These are phyloP conservation scores for Eulemur macaco DNA, from an alignment of 2,113 vertebrate genomes.

Conservation along the genomic window DNA sequence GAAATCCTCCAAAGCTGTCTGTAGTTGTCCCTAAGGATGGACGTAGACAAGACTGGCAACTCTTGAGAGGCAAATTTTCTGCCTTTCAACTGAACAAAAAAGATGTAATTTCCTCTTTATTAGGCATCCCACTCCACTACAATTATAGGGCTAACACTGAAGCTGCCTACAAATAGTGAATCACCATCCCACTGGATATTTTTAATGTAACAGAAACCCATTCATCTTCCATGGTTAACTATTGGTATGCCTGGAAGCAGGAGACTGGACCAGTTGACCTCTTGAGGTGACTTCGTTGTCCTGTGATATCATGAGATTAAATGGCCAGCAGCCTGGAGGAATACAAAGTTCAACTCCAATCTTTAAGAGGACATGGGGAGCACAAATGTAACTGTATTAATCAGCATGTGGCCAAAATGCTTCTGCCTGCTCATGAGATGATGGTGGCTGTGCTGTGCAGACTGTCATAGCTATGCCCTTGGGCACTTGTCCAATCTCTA, in stretches of 20 bases:
- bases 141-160: slow-evolving; percentile 43
- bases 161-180: background rate
- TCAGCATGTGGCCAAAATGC: slow-evolving; percentile 77
- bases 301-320: slow-evolving; percentile 23
- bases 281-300: background rate
- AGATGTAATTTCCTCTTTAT: background rate
- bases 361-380: background rate
- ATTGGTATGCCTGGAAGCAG: background rate
- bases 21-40: background rate
- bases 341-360: slow-evolving; percentile 17
- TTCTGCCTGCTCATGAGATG: slow-evolving; percentile 78
- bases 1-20: background rate
- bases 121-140: background rate
- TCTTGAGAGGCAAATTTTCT: background rate
- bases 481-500: slow-evolving; percentile 74
- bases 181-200: background rate
- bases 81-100: background rate
- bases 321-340: background rate
- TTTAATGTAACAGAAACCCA: background rate
- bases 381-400: slow-evolving; percentile 76
- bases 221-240: background rate
- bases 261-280: background rate
- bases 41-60: background rate
- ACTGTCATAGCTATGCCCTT: slow-evolving; percentile 73
- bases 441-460: slow-evolving; percentile 75